phyloP scores from a whole-genome alignment of 2,888 invertebrate species.

The Drosophila helvetica region DNA sequence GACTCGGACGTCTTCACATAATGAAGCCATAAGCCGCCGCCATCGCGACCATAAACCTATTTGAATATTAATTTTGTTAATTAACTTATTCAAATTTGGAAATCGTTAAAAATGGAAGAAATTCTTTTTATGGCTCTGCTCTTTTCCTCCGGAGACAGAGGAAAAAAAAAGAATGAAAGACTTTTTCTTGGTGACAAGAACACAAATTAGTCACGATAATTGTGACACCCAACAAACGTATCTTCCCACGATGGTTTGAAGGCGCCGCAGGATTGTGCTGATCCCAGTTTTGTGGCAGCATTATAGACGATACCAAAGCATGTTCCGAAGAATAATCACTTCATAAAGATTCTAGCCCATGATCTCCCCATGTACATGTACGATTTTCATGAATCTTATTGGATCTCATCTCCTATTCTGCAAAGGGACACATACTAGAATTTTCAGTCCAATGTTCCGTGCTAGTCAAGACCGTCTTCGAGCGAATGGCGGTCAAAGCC shows the following conservation, averaged over 20 bases:
- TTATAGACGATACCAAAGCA: too few relatives aligned
- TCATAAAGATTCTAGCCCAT: too few relatives aligned
- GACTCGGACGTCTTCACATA: constrained; percentile 52
- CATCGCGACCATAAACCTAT: constrained; percentile 73
- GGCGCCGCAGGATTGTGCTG: too few relatives aligned
- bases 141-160: constrained; percentile 18
- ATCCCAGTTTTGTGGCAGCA: too few relatives aligned
- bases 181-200: constrained; percentile 54
- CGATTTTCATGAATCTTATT: too few relatives aligned
- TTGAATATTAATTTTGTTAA: constrained; percentile 77
- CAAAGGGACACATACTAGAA: too few relatives aligned
- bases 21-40: constrained; percentile 73
- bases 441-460: constrained; percentile 32
- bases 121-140: constrained; percentile 51
- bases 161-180: constrained; percentile 30
- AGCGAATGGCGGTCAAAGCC: constrained; percentile 34
- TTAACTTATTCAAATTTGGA: constrained; percentile 73
- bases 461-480: constrained; percentile 32
- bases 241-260: constrained; percentile 35
- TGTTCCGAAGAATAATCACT: too few relatives aligned
- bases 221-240: constrained; percentile 40
- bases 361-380: too few relatives aligned
- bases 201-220: constrained; percentile 48
- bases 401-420: not conserved
- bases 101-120: constrained; percentile 69